Base-by-base conservation (phyloP, 2,888 invertebrate genomes). In the Galerucella calmariensis region DNA sequence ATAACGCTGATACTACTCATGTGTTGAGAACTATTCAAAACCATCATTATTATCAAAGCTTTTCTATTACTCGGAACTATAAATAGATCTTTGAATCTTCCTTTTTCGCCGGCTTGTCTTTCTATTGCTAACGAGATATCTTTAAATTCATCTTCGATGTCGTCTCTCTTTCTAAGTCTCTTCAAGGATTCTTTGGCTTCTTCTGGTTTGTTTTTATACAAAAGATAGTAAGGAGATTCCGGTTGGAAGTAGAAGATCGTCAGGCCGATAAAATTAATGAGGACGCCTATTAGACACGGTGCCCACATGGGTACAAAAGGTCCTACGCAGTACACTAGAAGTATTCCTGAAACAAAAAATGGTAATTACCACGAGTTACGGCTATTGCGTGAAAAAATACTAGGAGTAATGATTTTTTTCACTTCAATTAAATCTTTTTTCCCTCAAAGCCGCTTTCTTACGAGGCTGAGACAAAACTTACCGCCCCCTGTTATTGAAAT, bases 1-100 rank as follows among this genome's bases (percentile, higher is more conserved):
- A 88, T 86, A 2, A 87, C 87, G 68, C 86, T 86, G 41, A 87
- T 87, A 73, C 87, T 85, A 69, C 87, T 87, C 79, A 87, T 85
- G 79, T 87, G 87, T 77, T 87, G 87, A 0, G 86, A 83, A 11
- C 83, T 86, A 74, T 87, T 87, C 10, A 88, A 78, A 59, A 86
- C 84, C 0, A 85, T 82, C 87, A 87, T 87, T 20, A 88, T 87
- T 5, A 86, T 76, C 14, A 87, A 71, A 20, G 86, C 88, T 80
- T 86, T 87, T 14, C 86, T 78, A 77, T 87, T 88, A 74, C 87
- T 86, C 72, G 84, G 83, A 4, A 87, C 82, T 53, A 84, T 72
- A 66, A 88, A 73, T 16, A 88, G 78, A 77, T 88, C 87, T 70
- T 84, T 83, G 1, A 85, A 84, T 20, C 85, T 77, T 16, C 87